phyloP scores from a whole-genome alignment of 2,113 vertebrate species.

The Pygoscelis adeliae region DNA sequence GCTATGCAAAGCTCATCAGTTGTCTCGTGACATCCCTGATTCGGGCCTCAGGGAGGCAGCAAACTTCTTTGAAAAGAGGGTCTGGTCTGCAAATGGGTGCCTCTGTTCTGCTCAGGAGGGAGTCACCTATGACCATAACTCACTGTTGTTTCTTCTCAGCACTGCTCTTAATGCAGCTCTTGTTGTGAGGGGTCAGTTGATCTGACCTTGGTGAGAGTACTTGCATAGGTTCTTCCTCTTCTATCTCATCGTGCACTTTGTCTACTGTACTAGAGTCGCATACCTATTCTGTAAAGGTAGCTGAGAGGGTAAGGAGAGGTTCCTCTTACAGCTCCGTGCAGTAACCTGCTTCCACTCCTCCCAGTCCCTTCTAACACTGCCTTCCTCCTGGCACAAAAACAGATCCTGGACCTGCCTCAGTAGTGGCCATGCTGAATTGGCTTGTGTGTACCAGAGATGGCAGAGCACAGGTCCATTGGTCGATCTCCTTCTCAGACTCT shows the following conservation, averaged over 20 bases:
- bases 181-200: neutral
- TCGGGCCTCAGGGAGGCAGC: neutral
- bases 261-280: neutral
- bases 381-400: neutral
- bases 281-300: neutral
- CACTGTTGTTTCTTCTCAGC: neutral
- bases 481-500: neutral
- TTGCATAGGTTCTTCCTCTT: neutral
- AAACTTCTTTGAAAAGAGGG: neutral
- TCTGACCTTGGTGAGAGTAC: neutral
- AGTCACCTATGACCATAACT: neutral
- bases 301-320: neutral
- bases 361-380: too few species aligned
- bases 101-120: neutral
- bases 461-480: neutral
- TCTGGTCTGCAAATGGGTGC: neutral
- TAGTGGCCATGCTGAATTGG: neutral
- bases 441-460: fast-evolving
- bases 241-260: neutral
- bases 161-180: neutral
- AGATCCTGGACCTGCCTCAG: neutral
- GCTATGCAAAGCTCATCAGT: neutral
- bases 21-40: neutral
- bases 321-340: neutral
- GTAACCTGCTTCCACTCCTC: neutral